Base-by-base conservation (phyloP, 2,797 vertebrate species). In the Pagetopsis macropterus region DNA sequence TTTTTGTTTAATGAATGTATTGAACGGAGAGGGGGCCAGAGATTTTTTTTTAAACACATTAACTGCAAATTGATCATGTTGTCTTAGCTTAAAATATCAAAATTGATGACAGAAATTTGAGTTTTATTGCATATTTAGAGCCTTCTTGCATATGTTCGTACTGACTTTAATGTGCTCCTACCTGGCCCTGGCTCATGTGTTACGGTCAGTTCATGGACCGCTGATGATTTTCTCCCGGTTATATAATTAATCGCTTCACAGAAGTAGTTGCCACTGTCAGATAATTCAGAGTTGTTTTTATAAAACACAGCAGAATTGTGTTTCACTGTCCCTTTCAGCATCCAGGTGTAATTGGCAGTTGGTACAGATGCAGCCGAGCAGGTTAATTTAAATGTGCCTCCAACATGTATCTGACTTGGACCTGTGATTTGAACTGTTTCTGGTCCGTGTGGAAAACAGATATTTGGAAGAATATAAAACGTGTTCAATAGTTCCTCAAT, bases 391-490 rank as follows among this genome's bases (percentile, higher is more conserved):
- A 93, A 56, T 3, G 0, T 11, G 15, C 43, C 3, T 0, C 15
- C 10, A 3, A 49, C 9, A 14, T 1, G 0, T 9, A 87, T 13
- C 23, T 54, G 0, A 10, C 0, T 10, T 21, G 17, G 65, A 72
- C 86, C 91, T 0, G 0, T 1, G 77, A 93, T 82, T 66, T 37
- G 1, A 65, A 90, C 79, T 11, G 68, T 61, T 0, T 90, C 88
- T 62, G 89, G 92, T 75, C 92, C 91, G 82, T 86, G 92, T 93
- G 83, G 71, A 89, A 65, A 37, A 44, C n/a, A 57, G 58, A 59
- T 40, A 19, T 55, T 46, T 67, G 17, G 31, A 17, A 43, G 45
- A 8, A 27, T 27, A 4, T 27, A 9, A 27, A 27, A 1, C 27
- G 0, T 55, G 16, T 33, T 21, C 6, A 49, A 58, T 9, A 14